These are phyloP conservation scores for Ashinkailepas kermadecensis DNA, from an alignment of 2,888 invertebrate species.

Conservation along the genomic window DNA sequence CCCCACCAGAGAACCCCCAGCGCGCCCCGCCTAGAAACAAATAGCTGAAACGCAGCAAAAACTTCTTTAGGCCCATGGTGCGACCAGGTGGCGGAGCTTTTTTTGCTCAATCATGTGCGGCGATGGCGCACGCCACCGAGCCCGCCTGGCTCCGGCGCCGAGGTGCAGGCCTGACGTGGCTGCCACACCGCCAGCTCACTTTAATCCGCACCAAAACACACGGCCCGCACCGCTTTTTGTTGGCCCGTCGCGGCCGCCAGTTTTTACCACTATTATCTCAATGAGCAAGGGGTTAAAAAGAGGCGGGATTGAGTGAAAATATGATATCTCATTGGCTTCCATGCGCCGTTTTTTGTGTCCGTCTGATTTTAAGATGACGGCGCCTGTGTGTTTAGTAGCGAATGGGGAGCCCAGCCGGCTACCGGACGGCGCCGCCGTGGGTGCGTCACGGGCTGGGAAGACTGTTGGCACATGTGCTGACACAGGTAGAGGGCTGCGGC, in stretches of 20 bases:
- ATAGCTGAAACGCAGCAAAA: slow-evolving; percentile 14
- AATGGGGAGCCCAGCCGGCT: background rate
- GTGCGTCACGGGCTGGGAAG: too few species aligned
- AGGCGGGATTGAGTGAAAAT: slow-evolving; percentile 23
- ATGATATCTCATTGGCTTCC: slow-evolving; percentile 22
- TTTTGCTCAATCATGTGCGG: slow-evolving; percentile 13
- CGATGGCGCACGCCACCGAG: background rate
- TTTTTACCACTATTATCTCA: slow-evolving; percentile 22
- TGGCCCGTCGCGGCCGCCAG: background rate
- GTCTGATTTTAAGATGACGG: slow-evolving; percentile 19
- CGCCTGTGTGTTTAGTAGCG: slow-evolving; percentile 12
- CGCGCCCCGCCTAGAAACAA: slow-evolving; percentile 9
- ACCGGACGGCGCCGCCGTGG: background rate
- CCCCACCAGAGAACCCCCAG: background rate
- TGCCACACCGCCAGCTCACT: background rate
- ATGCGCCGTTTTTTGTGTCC: slow-evolving; percentile 6
- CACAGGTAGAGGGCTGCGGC: too few species aligned
- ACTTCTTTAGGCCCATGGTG: slow-evolving; percentile 8
- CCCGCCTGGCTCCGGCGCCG: background rate
- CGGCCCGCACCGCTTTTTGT: background rate
- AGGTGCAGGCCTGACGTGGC: too few species aligned
- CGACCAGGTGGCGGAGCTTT: background rate
- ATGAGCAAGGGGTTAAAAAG: slow-evolving; percentile 22
- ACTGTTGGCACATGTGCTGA: too few species aligned
- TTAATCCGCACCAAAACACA: slow-evolving; percentile 10